Percentiles rank a stretch among this genome's conserved stretches.
Conservation (phyloP, 2,888 invertebrate genomes). For the Trissolcus brochymenae region DNA sequence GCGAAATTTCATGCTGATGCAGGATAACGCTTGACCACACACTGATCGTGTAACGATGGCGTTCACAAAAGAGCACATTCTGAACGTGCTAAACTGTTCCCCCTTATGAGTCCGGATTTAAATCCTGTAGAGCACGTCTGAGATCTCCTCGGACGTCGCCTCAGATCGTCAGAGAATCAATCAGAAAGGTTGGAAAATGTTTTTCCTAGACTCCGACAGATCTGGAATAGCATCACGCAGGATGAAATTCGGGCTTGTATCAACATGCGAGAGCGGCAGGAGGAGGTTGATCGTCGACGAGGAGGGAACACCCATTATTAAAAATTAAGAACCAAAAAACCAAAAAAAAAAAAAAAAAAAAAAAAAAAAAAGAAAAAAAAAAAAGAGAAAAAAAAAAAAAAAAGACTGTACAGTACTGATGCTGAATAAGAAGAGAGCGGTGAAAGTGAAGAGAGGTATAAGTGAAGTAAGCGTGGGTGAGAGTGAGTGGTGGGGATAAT, state of each 20-base stretch:
- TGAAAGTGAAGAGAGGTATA: background rate
- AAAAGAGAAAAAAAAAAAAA: no score
- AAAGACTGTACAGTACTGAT: background rate
- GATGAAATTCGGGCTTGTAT: background rate
- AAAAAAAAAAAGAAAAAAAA: no score
- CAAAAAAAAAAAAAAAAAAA: no score
- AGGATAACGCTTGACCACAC: conserved; percentile 21
- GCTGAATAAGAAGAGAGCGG: background rate
- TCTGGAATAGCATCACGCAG: background rate
- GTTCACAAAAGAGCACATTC: no score
- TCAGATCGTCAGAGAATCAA: background rate
- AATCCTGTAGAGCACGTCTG: conserved; percentile 16
- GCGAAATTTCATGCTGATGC: conserved; percentile 13
- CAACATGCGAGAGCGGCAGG: conserved; percentile 1
- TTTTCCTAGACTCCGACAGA: background rate
- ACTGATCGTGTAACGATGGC: background rate
- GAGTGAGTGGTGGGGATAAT: background rate
- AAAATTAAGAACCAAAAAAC: no score
- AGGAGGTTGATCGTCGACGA: background rate
- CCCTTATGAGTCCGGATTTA: conserved; percentile 8
- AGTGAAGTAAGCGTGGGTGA: background rate
- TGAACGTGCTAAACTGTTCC: background rate
- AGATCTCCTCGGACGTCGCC: conserved; percentile 2
- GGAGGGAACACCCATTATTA: background rate
- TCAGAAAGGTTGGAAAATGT: background rate